phyloP scores from a whole-genome alignment of 2,888 invertebrate species.

The Aleiodes testaceus region DNA sequence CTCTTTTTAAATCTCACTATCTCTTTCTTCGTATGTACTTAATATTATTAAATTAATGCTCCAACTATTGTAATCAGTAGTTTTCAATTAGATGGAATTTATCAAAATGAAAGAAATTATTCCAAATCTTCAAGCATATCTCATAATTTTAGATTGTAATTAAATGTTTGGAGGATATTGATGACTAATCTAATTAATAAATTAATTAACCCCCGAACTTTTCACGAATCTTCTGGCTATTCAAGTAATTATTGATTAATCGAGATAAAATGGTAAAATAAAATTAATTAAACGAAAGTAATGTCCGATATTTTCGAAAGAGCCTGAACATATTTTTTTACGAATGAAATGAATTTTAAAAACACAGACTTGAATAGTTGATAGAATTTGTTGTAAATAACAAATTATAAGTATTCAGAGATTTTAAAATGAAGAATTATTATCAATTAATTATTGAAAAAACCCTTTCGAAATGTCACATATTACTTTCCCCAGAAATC shows the following conservation, averaged over 20 bases:
- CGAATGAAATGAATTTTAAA: constrained; percentile 27
- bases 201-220: background rate
- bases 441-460: constrained; percentile 26
- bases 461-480: constrained; percentile 52
- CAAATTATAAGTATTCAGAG: constrained; percentile 15
- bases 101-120: constrained; percentile 17
- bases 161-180: constrained; percentile 7
- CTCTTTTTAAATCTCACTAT: background rate
- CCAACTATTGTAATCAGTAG: constrained; percentile 34
- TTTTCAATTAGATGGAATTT: background rate
- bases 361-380: constrained; percentile 18
- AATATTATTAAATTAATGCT: constrained; percentile 14
- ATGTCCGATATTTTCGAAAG: constrained; percentile 58
- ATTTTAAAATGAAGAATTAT: constrained; percentile 25
- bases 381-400: constrained; percentile 23
- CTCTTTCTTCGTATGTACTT: constrained; percentile 9
- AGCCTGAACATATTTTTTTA: constrained; percentile 56
- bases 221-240: constrained; percentile 32
- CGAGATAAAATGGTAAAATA: constrained; percentile 38
- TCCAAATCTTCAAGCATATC: constrained; percentile 43
- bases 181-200: constrained; percentile 1
- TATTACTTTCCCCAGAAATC: constrained; percentile 46
- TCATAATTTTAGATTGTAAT: constrained; percentile 15
- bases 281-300: constrained; percentile 48
- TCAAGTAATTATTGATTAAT: background rate